phyloP scores from a whole-genome alignment of 2,888 invertebrate genomes.

The Agriopis aurantiaria region DNA sequence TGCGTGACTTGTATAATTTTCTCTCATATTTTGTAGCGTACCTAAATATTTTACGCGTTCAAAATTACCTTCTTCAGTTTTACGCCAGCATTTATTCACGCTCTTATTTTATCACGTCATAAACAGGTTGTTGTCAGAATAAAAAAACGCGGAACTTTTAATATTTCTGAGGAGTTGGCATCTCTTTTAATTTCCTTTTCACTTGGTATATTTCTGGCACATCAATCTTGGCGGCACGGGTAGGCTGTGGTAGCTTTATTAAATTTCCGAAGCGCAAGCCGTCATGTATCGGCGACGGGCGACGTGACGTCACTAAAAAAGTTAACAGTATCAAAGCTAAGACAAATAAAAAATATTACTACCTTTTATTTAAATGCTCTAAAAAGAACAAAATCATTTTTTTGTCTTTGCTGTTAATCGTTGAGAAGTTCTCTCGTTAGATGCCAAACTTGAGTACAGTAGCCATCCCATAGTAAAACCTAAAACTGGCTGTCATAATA shows the following conservation, averaged over 20 bases:
- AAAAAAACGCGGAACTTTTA: conserved; percentile 57
- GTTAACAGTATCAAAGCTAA: conserved; percentile 30
- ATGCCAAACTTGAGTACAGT: too few relatives aligned
- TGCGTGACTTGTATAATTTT: conserved; percentile 4
- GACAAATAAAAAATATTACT: not conserved
- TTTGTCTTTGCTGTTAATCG: too few relatives aligned
- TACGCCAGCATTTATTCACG: conserved; percentile 42
- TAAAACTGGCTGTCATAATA: too few relatives aligned
- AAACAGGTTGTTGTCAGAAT: conserved; percentile 54
- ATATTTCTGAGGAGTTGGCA: conserved; percentile 63
- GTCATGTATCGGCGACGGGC: conserved; percentile 61
- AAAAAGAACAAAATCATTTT: too few relatives aligned
- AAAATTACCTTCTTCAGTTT: conserved; percentile 48
- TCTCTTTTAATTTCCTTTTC: conserved; percentile 67
- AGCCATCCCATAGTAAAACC: too few relatives aligned
- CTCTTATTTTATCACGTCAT: conserved; percentile 47
- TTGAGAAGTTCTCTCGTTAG: too few relatives aligned
- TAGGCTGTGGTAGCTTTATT: conserved; percentile 73
- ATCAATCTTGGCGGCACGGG: conserved; percentile 75
- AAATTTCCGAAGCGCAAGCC: conserved; percentile 70
- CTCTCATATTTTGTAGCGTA: not conserved
- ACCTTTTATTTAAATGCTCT: too few relatives aligned
- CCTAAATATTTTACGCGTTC: conserved; percentile 28
- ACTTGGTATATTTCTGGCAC: conserved; percentile 64
- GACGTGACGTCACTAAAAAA: conserved; percentile 23